Percentiles rank a stretch among this genome's conserved stretches.
Conservation (phyloP, 2,113 vertebrate genomes). For the Pampusana beccarii region DNA sequence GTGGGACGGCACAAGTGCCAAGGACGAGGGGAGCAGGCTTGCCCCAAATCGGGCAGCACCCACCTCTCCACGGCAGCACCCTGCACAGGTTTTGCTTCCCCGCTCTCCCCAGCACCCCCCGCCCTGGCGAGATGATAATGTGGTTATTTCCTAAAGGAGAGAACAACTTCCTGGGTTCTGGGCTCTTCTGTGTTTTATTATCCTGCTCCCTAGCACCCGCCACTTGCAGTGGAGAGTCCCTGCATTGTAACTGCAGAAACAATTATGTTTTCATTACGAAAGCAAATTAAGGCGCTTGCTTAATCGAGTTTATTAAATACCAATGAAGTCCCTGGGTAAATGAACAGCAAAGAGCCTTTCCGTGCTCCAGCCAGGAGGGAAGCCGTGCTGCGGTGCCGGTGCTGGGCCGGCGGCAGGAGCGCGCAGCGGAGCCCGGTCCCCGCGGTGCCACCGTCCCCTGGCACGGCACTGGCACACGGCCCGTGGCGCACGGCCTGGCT, state of each 20-base stretch:
- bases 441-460: not conserved
- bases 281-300: constrained; percentile 70
- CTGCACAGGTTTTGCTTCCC: not conserved
- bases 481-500: fast-evolving
- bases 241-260: constrained; percentile 55
- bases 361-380: not conserved
- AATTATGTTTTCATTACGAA: constrained; percentile 71
- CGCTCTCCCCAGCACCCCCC: not conserved
- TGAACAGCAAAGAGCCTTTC: constrained; percentile 27
- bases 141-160: not conserved
- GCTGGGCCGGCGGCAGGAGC: not conserved
- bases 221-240: constrained; percentile 41
- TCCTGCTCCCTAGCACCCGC: not conserved
- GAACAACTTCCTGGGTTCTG: not conserved
- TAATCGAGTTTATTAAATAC: constrained; percentile 73
- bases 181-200: not conserved
- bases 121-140: not conserved
- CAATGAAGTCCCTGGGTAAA: constrained; percentile 57
- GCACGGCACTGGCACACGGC: not conserved
- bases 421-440: too few species aligned
- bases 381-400: not conserved
- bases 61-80: fast-evolving
- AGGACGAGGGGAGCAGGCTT: not conserved
- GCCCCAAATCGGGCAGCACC: fast-evolving
- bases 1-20: not conserved